A percentile compares a stretch with the other conserved stretches of the same genome.
Evolutionary conservation across 2,797 vertebrate species (phyloP).

Genomic region (Spinus pinus): DNA sequence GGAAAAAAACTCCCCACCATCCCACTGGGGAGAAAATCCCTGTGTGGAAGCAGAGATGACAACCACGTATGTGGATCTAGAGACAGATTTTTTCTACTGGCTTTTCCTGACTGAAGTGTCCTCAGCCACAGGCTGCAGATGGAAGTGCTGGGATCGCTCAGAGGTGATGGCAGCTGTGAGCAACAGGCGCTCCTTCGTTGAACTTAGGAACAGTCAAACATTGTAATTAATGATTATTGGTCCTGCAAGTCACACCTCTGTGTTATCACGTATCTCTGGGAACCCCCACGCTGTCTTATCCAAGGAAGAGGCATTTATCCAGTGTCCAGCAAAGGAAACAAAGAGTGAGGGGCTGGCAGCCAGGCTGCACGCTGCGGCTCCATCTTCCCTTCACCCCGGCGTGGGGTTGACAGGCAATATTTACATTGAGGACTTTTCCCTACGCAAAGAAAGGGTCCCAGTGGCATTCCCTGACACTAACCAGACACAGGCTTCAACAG

Average conservation of each 20-base stretch:
- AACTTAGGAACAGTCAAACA: slow-evolving; percentile 49
- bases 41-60: neutral
- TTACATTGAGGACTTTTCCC: neutral
- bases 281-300: neutral
- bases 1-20: neutral
- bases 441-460: neutral
- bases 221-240: slow-evolving; percentile 29
- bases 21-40: neutral
- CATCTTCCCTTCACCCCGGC: neutral
- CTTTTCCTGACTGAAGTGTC: neutral
- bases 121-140: neutral
- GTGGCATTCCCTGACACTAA: neutral
- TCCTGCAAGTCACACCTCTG: neutral
- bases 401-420: neutral
- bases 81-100: neutral
- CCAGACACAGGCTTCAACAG: neutral
- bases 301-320: neutral
- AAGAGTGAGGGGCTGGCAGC: neutral
- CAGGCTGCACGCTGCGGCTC: fast-evolving
- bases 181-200: neutral
- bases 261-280: neutral
- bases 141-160: neutral
- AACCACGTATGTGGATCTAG: fast-evolving
- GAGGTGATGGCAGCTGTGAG: slow-evolving; percentile 15
- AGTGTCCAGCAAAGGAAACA: neutral